Percentiles rank a stretch among this genome's conserved stretches.
phyloP scores from a whole-genome alignment of 2,797 vertebrate species.

The Pseudochromis fuscus region DNA sequence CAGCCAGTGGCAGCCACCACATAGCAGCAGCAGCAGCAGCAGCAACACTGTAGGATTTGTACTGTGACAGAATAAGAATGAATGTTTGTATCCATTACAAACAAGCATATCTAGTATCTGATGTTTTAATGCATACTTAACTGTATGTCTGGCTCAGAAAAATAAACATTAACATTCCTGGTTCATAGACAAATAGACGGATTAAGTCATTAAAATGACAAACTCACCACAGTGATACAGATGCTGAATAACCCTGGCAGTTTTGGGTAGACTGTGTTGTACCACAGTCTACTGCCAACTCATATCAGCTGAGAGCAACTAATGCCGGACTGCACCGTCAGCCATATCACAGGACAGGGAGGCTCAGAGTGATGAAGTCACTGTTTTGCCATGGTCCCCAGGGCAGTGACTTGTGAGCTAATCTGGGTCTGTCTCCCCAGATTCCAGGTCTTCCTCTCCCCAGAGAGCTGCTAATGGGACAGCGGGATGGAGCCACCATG shows the following conservation, averaged over 20 bases:
- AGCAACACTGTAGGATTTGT: constrained; percentile 68
- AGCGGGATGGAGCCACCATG: constrained; percentile 76
- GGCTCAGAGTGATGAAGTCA: constrained; percentile 85
- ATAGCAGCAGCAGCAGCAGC: constrained; percentile 48
- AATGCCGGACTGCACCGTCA: constrained; percentile 71
- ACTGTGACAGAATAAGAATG: constrained; percentile 47
- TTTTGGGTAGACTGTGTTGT: constrained; percentile 61
- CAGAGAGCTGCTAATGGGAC: constrained; percentile 81
- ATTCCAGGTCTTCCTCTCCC: constrained; percentile 79
- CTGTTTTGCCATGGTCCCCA: constrained; percentile 72
- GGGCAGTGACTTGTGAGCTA: constrained; percentile 85
- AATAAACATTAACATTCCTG: constrained; percentile 28
- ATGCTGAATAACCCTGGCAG: constrained; percentile 61
- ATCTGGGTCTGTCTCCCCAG: constrained; percentile 83
- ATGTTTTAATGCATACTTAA: constrained; percentile 28
- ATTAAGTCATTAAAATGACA: constrained; percentile 58
- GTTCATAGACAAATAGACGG: constrained; percentile 36
- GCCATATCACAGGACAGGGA: constrained; percentile 71
- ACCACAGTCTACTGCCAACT: constrained; percentile 73
- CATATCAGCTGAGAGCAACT: constrained; percentile 72
- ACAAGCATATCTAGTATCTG: constrained; percentile 22
- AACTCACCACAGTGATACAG: constrained; percentile 30
- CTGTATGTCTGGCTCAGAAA: constrained; percentile 24
- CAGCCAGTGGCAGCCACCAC: constrained; percentile 72
- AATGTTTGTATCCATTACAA: constrained; percentile 35